Conservation (phyloP, 2,888 invertebrate genomes). For the Tipula helvola region DNA sequence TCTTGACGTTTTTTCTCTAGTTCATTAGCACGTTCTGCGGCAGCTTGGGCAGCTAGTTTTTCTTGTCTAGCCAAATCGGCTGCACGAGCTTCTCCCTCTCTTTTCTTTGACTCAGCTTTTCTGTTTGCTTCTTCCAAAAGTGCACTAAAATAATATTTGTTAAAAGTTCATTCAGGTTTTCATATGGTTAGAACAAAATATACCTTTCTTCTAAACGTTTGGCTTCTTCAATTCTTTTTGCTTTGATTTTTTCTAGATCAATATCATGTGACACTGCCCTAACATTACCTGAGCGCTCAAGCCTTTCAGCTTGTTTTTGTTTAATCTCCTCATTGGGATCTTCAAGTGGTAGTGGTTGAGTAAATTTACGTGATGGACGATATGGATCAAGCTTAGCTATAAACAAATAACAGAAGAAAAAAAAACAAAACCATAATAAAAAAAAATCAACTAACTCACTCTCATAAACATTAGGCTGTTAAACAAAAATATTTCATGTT, state of each 20-base stretch:
- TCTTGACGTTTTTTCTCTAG: conserved; percentile 22
- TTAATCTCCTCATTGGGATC: conserved; percentile 46
- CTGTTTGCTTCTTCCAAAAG: conserved; percentile 43
- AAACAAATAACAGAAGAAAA: not conserved
- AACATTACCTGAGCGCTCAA: conserved; percentile 40
- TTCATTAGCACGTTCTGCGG: conserved; percentile 36
- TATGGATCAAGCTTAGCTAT: conserved; percentile 51
- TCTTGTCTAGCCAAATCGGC: conserved; percentile 41
- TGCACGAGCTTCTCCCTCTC: conserved; percentile 38
- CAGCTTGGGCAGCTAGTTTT: conserved; percentile 36
- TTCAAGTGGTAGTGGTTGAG: conserved; percentile 43
- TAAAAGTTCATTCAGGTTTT: not conserved
- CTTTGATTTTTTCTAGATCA: conserved; percentile 39
- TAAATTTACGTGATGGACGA: conserved; percentile 57
- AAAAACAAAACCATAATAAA: conserved; percentile 5
- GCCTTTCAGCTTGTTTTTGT: conserved; percentile 48
- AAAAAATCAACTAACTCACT: not conserved
- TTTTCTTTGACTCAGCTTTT: conserved; percentile 40
- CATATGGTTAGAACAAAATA: conserved; percentile 10
- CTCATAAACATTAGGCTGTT: not conserved
- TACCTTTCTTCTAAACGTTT: conserved; percentile 38
- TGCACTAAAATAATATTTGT: conserved; percentile 34
- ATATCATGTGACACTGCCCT: conserved; percentile 31
- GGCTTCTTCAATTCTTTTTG: conserved; percentile 39
- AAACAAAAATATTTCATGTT: not conserved